phyloP scores from a whole-genome alignment of 2,797 vertebrate species.

The Sebastes cheni region DNA sequence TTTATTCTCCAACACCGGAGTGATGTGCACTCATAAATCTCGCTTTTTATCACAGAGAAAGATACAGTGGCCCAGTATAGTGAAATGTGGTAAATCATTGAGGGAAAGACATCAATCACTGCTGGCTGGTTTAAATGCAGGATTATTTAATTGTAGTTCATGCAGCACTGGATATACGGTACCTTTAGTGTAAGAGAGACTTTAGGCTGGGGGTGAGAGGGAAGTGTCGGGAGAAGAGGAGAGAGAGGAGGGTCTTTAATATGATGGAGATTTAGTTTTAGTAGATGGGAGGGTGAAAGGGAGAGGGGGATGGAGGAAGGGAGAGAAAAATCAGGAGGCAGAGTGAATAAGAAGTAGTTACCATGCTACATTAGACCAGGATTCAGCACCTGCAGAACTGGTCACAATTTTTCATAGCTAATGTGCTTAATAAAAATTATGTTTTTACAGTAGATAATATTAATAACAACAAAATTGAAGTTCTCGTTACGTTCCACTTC shows the following conservation, averaged over 20 bases:
- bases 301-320: constrained; percentile 44
- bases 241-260: constrained; percentile 66
- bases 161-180: neutral
- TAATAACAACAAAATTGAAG: neutral
- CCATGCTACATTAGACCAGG: constrained; percentile 37
- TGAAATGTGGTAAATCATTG: constrained; percentile 22
- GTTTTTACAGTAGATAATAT: neutral
- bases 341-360: constrained; percentile 41
- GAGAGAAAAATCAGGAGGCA: constrained; percentile 54
- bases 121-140: constrained; percentile 1
- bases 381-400: constrained; percentile 17
- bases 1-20: constrained; percentile 29
- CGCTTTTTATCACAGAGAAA: constrained; percentile 30
- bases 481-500: neutral
- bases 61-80: constrained; percentile 9
- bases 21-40: constrained; percentile 43
- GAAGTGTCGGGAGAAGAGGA: constrained; percentile 5
- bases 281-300: constrained; percentile 64
- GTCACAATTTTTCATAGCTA: neutral
- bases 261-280: constrained; percentile 51
- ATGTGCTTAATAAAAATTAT: neutral
- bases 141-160: constrained; percentile 1
- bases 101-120: constrained; percentile 6
- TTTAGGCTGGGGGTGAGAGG: neutral
- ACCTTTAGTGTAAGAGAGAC: neutral